Percentiles rank a stretch among this genome's conserved stretches.
Conservation (phyloP, 1,140 invertebrate species). For the Solen grandis region DNA sequence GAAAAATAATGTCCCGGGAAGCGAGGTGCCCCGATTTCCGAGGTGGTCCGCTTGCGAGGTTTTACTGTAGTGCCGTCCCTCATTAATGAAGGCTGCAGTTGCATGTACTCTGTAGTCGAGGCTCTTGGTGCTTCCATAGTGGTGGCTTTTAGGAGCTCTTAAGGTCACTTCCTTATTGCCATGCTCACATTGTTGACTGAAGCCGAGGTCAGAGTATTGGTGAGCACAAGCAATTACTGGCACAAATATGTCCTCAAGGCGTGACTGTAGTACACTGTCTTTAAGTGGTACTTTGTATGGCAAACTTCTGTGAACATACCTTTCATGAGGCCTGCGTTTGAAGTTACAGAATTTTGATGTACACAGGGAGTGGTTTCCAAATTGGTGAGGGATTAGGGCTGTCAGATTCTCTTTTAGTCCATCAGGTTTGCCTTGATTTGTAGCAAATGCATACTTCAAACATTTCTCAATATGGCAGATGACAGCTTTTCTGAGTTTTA, state of each 20-base stretch:
- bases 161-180: slow-evolving; percentile 39
- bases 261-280: background rate
- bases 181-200: slow-evolving; percentile 55
- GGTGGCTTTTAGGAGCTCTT: slow-evolving; percentile 39
- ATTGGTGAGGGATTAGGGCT: slow-evolving; percentile 10
- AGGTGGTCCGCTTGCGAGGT: too few relatives aligned
- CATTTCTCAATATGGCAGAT: slow-evolving; percentile 34
- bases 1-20: too few relatives aligned
- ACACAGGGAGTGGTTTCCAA: slow-evolving; percentile 38
- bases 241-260: slow-evolving; percentile 26
- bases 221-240: slow-evolving; percentile 28
- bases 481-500: slow-evolving; percentile 38
- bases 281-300: slow-evolving; percentile 45
- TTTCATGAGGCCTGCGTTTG: slow-evolving; percentile 8
- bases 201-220: slow-evolving; percentile 43
- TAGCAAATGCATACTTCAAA: slow-evolving; percentile 23
- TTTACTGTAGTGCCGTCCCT: too few relatives aligned
- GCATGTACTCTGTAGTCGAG: too few relatives aligned
- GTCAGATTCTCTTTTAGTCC: slow-evolving; percentile 21
- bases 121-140: slow-evolving; percentile 43
- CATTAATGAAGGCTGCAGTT: too few relatives aligned
- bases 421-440: slow-evolving; percentile 17
- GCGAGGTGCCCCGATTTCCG: too few relatives aligned
- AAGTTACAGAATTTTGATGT: slow-evolving; percentile 27
- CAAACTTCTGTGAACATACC: slow-evolving; percentile 23